phyloP scores from a whole-genome alignment of 2,113 vertebrate genomes.

The Laticauda laticaudata region DNA sequence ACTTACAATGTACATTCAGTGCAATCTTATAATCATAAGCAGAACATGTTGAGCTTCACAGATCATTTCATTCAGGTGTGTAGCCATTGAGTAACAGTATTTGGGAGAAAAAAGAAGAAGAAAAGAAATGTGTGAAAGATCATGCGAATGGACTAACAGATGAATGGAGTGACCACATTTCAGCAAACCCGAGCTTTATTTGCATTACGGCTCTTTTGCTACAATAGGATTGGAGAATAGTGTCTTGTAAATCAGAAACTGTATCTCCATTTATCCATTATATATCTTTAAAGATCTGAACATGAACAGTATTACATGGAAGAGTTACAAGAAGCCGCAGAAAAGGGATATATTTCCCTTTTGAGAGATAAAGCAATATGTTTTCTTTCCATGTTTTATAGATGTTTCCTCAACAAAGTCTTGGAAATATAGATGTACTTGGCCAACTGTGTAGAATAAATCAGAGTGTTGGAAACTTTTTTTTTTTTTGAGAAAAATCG shows the following conservation, averaged over 20 bases:
- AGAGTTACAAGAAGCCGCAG: conserved; percentile 56
- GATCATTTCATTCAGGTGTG: background rate
- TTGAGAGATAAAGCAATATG: conserved; percentile 65
- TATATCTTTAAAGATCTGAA: conserved; percentile 68
- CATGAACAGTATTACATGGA: conserved; percentile 59
- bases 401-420: conserved; percentile 47
- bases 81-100: background rate
- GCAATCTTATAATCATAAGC: background rate
- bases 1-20: background rate
- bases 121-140: background rate
- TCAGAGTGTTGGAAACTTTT: conserved; percentile 36
- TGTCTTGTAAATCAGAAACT: conserved; percentile 58
- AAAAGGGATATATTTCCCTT: conserved; percentile 57
- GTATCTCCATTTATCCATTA: conserved; percentile 60
- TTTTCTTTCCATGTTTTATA: conserved; percentile 58
- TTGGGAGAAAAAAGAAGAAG: background rate
- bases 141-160: background rate
- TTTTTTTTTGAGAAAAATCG: conserved; percentile 49
- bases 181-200: conserved; percentile 12
- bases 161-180: conserved; percentile 32
- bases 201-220: conserved; percentile 55
- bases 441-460: conserved; percentile 10
- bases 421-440: conserved; percentile 42
- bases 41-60: background rate
- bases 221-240: conserved; percentile 52